Evolutionary conservation across 2,888 invertebrate species (phyloP).

Genomic region (Meghimatium bilineatum): DNA sequence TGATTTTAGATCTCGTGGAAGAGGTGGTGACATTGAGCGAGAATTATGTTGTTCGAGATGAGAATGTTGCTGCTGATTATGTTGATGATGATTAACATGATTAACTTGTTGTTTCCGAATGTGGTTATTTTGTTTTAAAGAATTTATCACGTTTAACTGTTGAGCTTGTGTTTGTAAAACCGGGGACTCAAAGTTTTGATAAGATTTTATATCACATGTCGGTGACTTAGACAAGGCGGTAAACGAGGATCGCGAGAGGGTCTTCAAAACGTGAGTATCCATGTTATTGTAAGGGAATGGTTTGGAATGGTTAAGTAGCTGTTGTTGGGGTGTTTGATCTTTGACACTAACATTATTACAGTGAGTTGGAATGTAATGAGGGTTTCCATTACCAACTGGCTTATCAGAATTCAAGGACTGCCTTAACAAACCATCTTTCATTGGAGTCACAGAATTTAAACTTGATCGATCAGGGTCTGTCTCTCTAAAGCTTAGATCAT

Average conservation of each 20-base stretch:
- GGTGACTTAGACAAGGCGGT: background rate
- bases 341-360: background rate
- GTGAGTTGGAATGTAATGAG: background rate
- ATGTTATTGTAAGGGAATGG: background rate
- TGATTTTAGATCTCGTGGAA: background rate
- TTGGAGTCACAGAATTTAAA: conserved; percentile 47
- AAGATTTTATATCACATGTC: background rate
- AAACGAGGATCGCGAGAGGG: background rate
- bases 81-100: conserved; percentile 16
- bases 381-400: background rate
- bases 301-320: conserved; percentile 22
- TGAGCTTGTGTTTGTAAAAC: conserved; percentile 23
- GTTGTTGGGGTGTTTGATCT: background rate
- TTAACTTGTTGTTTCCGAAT: background rate
- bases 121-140: conserved; percentile 20
- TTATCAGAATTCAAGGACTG: background rate
- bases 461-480: conserved; percentile 44
- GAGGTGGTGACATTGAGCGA: background rate
- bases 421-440: conserved; percentile 37
- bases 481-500: conserved; percentile 40
- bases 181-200: conserved; percentile 25
- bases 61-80: background rate
- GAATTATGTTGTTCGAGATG: background rate
- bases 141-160: conserved; percentile 5
- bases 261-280: conserved; percentile 11